phyloP scores from a whole-genome alignment of 2,113 vertebrate genomes.

The Tragelaphus imberbis region DNA sequence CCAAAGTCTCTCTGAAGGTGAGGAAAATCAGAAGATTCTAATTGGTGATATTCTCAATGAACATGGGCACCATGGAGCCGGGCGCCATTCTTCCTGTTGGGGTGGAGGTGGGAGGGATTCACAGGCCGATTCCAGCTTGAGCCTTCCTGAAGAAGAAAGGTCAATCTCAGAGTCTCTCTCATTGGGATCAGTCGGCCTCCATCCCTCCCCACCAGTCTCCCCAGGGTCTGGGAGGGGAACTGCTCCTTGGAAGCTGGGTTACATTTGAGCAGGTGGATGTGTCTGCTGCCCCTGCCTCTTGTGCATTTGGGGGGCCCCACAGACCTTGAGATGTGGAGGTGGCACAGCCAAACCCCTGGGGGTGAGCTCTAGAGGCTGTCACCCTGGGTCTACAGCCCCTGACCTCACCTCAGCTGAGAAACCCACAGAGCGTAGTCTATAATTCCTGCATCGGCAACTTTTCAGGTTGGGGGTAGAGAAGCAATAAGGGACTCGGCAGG shows the following conservation, averaged over 20 bases:
- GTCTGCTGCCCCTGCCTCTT: no score
- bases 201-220: neutral
- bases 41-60: neutral
- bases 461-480: neutral
- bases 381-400: no score
- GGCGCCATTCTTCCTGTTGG: neutral
- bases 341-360: fast-evolving
- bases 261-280: neutral
- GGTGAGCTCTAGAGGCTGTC: no score
- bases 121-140: neutral
- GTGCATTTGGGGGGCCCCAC: no score
- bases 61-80: neutral
- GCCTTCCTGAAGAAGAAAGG: neutral
- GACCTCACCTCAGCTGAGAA: neutral
- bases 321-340: neutral
- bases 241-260: neutral
- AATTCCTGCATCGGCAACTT: neutral
- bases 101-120: neutral
- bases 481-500: neutral
- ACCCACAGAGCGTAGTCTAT: neutral
- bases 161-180: neutral
- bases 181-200: neutral
- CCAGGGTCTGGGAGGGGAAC: neutral
- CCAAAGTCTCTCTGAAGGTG: constrained; percentile 91
- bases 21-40: neutral